A percentile compares a stretch with the other conserved stretches of the same genome.
These are phyloP conservation scores for Phymanthus crucifer DNA, from an alignment of 92 coral and sea anemone species.

Conservation along the genomic window DNA sequence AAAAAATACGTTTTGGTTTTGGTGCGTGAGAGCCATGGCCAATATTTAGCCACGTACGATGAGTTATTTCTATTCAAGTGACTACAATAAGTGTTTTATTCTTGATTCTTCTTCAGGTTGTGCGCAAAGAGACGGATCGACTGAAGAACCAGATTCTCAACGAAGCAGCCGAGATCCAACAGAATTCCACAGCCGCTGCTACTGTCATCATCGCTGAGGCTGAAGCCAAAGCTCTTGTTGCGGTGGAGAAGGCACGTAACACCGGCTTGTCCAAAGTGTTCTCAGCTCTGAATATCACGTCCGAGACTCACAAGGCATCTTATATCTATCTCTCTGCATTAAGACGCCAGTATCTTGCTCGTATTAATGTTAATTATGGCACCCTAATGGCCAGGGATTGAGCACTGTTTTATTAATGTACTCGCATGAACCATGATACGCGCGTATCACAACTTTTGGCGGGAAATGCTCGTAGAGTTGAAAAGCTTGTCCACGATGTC, in stretches of 20 bases:
- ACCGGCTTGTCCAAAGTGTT: conserved; percentile 63
- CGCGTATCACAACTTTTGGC: too few species aligned
- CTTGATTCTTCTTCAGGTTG: conserved; percentile 52
- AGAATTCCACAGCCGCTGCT: conserved; percentile 73
- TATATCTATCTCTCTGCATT: conserved; percentile 78
- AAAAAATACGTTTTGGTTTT: too few species aligned
- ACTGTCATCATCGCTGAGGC: conserved; percentile 77
- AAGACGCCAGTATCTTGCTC: conserved; percentile 57
- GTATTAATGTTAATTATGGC: conserved; percentile 60
- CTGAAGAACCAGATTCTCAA: conserved; percentile 65
- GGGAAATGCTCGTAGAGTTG: too few species aligned
- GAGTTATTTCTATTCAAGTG: neutral
- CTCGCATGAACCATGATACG: too few species aligned
- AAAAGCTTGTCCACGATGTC: too few species aligned
- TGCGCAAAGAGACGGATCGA: conserved; percentile 77
- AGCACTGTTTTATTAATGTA: neutral
- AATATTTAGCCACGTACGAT: too few species aligned
- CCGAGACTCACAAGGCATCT: conserved; percentile 63
- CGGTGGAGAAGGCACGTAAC: conserved; percentile 77
- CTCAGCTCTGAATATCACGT: conserved; percentile 46
- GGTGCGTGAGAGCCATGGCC: too few species aligned
- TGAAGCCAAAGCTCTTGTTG: conserved; percentile 67
- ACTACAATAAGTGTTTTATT: neutral
- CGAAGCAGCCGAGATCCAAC: conserved; percentile 71
- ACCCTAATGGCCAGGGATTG: conserved; percentile 64